Base-by-base conservation (phyloP, 2,113 vertebrate genomes). In the Psittacara wagleri region DNA sequence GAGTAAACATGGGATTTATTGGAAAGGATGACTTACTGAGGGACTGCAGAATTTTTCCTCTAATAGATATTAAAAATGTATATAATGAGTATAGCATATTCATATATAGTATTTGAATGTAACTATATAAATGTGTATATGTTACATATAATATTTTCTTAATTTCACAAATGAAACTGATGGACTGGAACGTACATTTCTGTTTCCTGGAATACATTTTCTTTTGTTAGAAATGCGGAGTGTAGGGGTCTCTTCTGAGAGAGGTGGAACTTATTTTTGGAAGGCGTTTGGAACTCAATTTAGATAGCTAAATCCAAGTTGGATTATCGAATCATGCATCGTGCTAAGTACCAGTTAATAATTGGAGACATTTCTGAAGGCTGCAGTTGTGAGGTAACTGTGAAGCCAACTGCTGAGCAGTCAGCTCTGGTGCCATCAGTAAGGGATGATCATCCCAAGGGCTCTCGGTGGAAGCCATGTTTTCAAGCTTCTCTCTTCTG, bases 341-440 rank as follows among this genome's bases (percentile, higher is more conserved):
- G 0, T 13, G 28, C 29, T 43, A 24, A 49, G 35, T 6, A 52
- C 52, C 7, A 10, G 59, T 87, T 88, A 59, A 74, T 27, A 49
- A 39, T 0, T 18, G 5, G 46, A 43, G 90, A 31, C 67, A 70
- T 24, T 73, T 78, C 67, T 49, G 88, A 39, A 64, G 77, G 73
- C 75, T 90, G 82, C 31, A n/a, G 23, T 3, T 44, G 41, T 6
- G 61, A 64, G 78, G 72, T 31, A 16, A 3, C 29, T 82, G 63
- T 41, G 46, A 44, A 48, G 8, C 18, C 10, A 72, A 31, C 35
- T 66, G 13, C 44, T 27, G 82, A 92, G 69, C 61, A 8, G 2
- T 78, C 90, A 6, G 68, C 84, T 89, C 70, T 93, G 95, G 91
- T 95, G 95, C 90, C 92, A 95, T 92, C 94, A 13, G 27, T 83